phyloP scores from a whole-genome alignment of 1,140 invertebrate genomes.

The Drosophila nigromelanica region DNA sequence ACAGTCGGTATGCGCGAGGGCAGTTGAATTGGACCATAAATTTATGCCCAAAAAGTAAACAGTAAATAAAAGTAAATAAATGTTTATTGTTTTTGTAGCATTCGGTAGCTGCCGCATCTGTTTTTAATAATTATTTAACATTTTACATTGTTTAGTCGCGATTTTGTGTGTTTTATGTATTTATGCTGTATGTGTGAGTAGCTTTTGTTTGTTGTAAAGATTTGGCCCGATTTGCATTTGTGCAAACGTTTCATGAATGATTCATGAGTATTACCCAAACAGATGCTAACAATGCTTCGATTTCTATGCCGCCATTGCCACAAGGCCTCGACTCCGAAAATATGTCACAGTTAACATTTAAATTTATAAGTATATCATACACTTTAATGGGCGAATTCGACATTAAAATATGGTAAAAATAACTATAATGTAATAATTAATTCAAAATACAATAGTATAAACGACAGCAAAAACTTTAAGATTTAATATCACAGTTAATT shows the following conservation, averaged over 20 bases:
- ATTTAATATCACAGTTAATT: no score
- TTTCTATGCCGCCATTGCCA: conserved; percentile 40
- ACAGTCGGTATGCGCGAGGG: conserved; percentile 8
- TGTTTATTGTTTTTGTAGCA: conserved; percentile 53
- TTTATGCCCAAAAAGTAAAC: conserved; percentile 71
- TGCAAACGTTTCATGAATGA: conserved; percentile 77
- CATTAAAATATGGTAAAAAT: no score
- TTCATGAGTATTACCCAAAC: conserved; percentile 69
- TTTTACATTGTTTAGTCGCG: conserved; percentile 77
- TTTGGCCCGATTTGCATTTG: conserved; percentile 76
- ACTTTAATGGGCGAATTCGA: no score
- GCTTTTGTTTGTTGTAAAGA: conserved; percentile 76
- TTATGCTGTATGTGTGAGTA: conserved; percentile 6
- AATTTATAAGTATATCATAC: no score
- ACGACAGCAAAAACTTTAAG: no score
- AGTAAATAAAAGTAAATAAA: conserved; percentile 80
- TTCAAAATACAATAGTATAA: no score
- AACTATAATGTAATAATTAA: no score
- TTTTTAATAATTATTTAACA: conserved; percentile 79
- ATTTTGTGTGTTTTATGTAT: conserved; percentile 37
- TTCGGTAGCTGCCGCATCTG: conserved; percentile 34
- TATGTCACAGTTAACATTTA: not conserved
- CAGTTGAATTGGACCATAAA: conserved; percentile 75
- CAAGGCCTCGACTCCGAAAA: conserved; percentile 14
- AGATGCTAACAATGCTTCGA: conserved; percentile 75